Percentiles rank a stretch among this genome's conserved stretches.
Conservation (phyloP, 1,140 invertebrate species). For the Papilio xuthus region DNA sequence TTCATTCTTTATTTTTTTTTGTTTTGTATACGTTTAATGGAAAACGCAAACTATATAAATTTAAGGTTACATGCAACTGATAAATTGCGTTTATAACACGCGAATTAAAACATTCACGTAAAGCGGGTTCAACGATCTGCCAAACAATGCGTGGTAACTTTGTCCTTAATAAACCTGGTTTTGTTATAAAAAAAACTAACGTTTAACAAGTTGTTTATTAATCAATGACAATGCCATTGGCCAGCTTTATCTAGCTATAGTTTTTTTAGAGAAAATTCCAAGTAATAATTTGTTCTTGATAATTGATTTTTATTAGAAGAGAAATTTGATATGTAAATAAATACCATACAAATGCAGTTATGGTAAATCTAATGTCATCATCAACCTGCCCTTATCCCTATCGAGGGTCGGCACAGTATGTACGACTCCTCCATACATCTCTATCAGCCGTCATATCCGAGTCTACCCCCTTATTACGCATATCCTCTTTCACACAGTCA, state of each 20-base stretch:
- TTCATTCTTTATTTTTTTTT: not conserved
- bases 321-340: too few relatives aligned
- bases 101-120: conserved; percentile 59
- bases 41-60: not conserved
- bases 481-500: too few relatives aligned
- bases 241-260: not conserved
- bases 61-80: conserved; percentile 32
- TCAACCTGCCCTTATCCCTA: too few relatives aligned
- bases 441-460: too few relatives aligned
- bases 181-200: conserved; percentile 44
- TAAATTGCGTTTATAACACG: conserved; percentile 58
- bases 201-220: conserved; percentile 26
- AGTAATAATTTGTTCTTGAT: too few relatives aligned
- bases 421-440: too few relatives aligned
- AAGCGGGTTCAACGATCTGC: conserved; percentile 53
- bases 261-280: not conserved
- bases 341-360: too few relatives aligned
- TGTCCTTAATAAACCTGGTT: conserved; percentile 54
- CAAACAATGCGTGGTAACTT: conserved; percentile 56
- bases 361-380: too few relatives aligned
- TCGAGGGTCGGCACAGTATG: too few relatives aligned
- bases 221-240: not conserved
- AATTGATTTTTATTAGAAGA: too few relatives aligned
- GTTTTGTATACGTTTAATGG: not conserved
- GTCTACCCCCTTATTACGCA: too few relatives aligned